phyloP scores from a whole-genome alignment of 2,113 vertebrate genomes.

The Poicephalus meyeri region DNA sequence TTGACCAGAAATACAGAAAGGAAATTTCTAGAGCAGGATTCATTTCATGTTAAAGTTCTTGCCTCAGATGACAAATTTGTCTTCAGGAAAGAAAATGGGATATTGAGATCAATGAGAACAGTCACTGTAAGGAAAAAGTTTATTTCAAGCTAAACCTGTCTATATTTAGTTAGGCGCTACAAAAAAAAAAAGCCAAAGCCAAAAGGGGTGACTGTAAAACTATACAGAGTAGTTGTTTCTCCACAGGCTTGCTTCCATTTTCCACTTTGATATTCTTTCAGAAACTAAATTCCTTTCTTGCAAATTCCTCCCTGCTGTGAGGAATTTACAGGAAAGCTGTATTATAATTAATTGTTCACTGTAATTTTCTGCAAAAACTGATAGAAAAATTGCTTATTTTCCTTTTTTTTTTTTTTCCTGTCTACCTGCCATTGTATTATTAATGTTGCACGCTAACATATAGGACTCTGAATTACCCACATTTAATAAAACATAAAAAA shows the following conservation, averaged over 20 bases:
- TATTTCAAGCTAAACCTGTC: neutral
- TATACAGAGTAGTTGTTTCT: neutral
- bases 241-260: neutral
- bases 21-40: neutral
- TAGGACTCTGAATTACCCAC: neutral
- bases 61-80: neutral
- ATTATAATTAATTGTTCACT: neutral
- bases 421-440: neutral
- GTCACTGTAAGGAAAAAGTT: neutral
- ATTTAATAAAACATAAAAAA: conserved; percentile 7
- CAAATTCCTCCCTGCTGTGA: neutral
- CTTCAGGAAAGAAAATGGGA: neutral
- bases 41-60: neutral
- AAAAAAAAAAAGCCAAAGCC: neutral
- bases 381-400: neutral
- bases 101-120: neutral
- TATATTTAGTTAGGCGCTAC: neutral
- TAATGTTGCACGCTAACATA: neutral
- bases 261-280: neutral
- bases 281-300: neutral
- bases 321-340: neutral
- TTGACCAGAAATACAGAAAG: neutral
- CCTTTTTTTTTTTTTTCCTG: neutral
- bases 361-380: neutral
- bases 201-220: neutral